Evolutionary conservation across 2,888 invertebrate species (phyloP), one percentile per base, ranked within the genome.

Genomic region (Teleogryllus oceanicus): DNA sequence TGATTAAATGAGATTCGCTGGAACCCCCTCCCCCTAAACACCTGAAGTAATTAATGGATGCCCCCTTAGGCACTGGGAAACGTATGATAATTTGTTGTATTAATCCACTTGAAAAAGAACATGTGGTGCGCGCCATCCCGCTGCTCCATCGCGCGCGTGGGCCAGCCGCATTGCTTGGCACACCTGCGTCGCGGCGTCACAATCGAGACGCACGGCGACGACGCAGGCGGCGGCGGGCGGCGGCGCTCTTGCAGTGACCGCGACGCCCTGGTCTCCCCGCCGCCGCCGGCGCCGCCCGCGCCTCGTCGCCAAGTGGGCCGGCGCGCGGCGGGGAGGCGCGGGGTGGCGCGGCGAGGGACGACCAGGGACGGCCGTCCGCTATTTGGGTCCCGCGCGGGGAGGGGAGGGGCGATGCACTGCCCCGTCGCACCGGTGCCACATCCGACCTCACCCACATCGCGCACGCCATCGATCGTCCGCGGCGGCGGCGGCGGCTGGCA

Each of bases 331-430:
- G 62, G n/a, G 62, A 2, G 12, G 62, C 2, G 62, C 12, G 62
- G 62, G 62, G 62, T 2, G 62, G 62, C 2, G 62, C 13, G 62
- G 62, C 62, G 16, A 62, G n/a, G 16, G 62, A n/a, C n/a, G 62
- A n/a, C 16, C 62, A 62, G 62, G 62, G 62, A n/a, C 62, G 12
- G 4, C 62, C 16, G 62, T n/a, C 62, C 62, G 62, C 62, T 62
- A 62, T 62, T 62, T 62, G 62, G n/a, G 62, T 62, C 62, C 37
- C 62, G 62, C 62, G 62, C n/a, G 62, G 62, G 62, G n/a, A 21
- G 21, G 21, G 62, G 62, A 5, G 62, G 16, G 4, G 62, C 13
- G 62, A 18, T 62, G 62, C 62, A 62, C 62, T 62, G 18, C 16
- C 10, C 18, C n/a, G 62, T 4, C 11, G 16, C 16, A n/a, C 62